Base-by-base conservation (phyloP, 1,140 invertebrate genomes). In the Mylabris phalerata region DNA sequence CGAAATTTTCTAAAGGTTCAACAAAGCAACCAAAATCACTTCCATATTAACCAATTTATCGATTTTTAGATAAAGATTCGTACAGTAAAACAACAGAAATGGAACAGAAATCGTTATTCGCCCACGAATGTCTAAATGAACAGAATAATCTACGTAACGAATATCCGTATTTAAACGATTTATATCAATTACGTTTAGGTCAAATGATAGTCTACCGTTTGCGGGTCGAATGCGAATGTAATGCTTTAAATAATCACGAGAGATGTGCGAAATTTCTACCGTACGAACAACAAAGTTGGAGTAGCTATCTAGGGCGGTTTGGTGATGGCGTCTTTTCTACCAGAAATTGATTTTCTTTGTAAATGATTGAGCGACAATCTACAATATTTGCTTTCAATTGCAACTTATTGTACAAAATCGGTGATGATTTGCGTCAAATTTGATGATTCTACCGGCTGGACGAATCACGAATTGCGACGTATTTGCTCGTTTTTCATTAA, bases 121-220 rank as follows among this genome's bases (percentile, higher is more conserved):
- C 58, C 45, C 68, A 68, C 50, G 69, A 73, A 55, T 82, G 80
- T 65, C 67, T 79, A 52, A 58, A 67, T 3, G 72, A 75, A 55
- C 70, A 77, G 39, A 75, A 52, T 25, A 62, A 49, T 11, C 27
- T 66, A 9, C 62, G 59, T 49, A 67, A 76, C 67, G 74, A 75
- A 44, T 75, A 77, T 63, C 60, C 64, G 0, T 73, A 67, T 41
- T 75, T 77, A 42, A 72, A 75, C 47, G 72, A 79, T 63, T 74
- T 80, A 50, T 48, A 63, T 0, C 73, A 74, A 57, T 67, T 80
- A 19, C 69, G 72, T 32, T 58, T 81, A 3, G 79, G 80, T 3
- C 77, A 81, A 70, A 77, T 82, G 77, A 82, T 78, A 3, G 67
- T 82, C 44, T 81, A 81, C 49, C 75, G 80, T 63, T 68, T 82